Conservation (phyloP, 1,140 invertebrate species). For the Cheumatopsyche charites region DNA sequence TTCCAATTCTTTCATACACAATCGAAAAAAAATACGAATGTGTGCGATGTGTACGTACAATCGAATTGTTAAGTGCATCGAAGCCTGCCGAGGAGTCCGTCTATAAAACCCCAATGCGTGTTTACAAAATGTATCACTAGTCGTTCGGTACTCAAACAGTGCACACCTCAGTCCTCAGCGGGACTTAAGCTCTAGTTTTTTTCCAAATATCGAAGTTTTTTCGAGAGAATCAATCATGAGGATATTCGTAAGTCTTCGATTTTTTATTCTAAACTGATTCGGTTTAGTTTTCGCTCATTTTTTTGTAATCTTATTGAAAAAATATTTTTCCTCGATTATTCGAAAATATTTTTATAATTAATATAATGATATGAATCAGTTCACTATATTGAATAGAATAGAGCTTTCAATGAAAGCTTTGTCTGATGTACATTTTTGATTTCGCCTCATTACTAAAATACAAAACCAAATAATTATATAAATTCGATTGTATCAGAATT, state of each 20-base stretch:
- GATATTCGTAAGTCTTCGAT: slow-evolving; percentile 44
- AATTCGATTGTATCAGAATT: too few species aligned
- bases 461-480: too few species aligned
- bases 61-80: slow-evolving; percentile 40
- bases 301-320: too few species aligned
- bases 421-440: too few species aligned
- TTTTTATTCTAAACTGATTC: too few species aligned
- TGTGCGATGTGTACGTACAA: neutral
- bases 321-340: too few species aligned
- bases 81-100: slow-evolving; percentile 46
- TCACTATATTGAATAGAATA: too few species aligned
- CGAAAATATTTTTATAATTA: too few species aligned
- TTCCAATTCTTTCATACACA: slow-evolving; percentile 6
- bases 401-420: too few species aligned
- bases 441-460: too few species aligned
- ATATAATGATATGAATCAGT: too few species aligned
- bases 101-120: slow-evolving; percentile 42
- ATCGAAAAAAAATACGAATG: neutral
- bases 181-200: neutral
- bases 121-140: slow-evolving; percentile 40
- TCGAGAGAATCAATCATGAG: slow-evolving; percentile 35
- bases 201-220: neutral
- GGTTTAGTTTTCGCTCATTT: too few species aligned
- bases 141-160: slow-evolving; percentile 34
- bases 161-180: slow-evolving; percentile 34